phyloP scores from a whole-genome alignment of 2,888 invertebrate species.

The Sisyra terminalis region DNA sequence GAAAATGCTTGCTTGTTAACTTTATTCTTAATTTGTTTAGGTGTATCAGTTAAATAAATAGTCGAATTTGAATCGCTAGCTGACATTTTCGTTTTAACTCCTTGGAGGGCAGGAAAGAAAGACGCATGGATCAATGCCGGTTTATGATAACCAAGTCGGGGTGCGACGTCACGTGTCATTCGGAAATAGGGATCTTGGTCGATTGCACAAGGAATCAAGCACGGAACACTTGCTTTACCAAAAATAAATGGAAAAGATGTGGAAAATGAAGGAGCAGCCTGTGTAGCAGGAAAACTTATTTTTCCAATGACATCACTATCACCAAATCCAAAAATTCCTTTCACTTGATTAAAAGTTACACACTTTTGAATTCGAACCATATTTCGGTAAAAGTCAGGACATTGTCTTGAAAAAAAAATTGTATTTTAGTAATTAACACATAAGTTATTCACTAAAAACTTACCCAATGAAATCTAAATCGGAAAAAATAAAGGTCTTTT shows the following conservation, averaged over 20 bases:
- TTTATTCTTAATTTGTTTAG: slow-evolving; percentile 93
- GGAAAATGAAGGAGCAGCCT: slow-evolving; percentile 88
- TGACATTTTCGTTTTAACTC: slow-evolving; percentile 97
- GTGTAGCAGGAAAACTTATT: slow-evolving; percentile 89
- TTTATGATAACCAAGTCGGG: slow-evolving; percentile 69
- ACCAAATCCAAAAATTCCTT: slow-evolving; percentile 95
- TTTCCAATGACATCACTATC: slow-evolving; percentile 95
- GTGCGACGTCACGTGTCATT: slow-evolving; percentile 97
- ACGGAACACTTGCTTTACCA: slow-evolving; percentile 56
- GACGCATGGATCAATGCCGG: slow-evolving; percentile 67
- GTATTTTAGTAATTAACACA: slow-evolving; percentile 8
- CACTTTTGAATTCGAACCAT: slow-evolving; percentile 83
- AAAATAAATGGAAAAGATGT: slow-evolving; percentile 87
- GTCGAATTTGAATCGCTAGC: slow-evolving; percentile 88
- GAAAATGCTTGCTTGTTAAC: slow-evolving; percentile 96
- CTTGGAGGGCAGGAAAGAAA: slow-evolving; percentile 61
- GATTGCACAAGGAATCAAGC: slow-evolving; percentile 93
- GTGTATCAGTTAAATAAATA: slow-evolving; percentile 86
- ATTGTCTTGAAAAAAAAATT: slow-evolving; percentile 40
- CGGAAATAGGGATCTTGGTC: slow-evolving; percentile 99
- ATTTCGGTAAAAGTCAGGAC: slow-evolving; percentile 84
- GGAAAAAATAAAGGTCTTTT: slow-evolving; percentile 95
- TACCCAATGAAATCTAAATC: slow-evolving; percentile 90
- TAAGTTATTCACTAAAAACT: slow-evolving; percentile 19
- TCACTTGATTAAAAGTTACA: slow-evolving; percentile 95